Base-by-base conservation (phyloP, 2,113 vertebrate genomes). In the Melanotaenia duboulayi region DNA sequence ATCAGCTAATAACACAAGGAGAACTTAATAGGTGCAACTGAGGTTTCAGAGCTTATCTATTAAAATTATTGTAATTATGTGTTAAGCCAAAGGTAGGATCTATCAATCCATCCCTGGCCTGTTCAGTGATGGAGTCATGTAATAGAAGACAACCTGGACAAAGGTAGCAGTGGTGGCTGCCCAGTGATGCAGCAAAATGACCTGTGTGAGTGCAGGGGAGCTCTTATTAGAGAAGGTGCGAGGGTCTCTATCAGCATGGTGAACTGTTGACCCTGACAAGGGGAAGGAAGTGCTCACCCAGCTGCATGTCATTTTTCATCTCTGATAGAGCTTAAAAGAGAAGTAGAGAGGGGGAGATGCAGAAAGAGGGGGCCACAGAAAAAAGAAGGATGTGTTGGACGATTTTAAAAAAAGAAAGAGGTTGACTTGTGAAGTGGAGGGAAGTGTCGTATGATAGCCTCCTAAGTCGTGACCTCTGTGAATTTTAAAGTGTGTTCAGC, bases 301-400 rank as follows among this genome's bases (percentile, higher is more conserved):
- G 83, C 83, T 90, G 83, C 83, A 69, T 8, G 76, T 73, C 86
- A 92, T 94, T 92, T 92, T 90, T 94, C 93, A 92, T 91, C 84
- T 80, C 78, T 80, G 78, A 89, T 84, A 74, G 83, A 85, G 66
- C 84, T 84, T 78, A 84, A 74, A 86, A 80, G 66, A 85, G 65
- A 59, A 58, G 60, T 23, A 48, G 42, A 49, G 58, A n/a, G 8
- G 42, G 48, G 58, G 42, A 28, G 39, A n/a, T 7, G 0, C 4
- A 69, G 51, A 35, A 25, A 62, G 56, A 20, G 72, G 71, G 44
- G 17, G 44, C 17, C 1, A 48, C 6, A 48, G 17, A 49, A 54
- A n/a, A 52, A 64, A 35, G 49, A 17, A 60, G 62, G 73, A 66
- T 5, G 69, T 44, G 83, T 42, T 51, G 7, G 6, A 81, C 69